A percentile compares a stretch with the other conserved stretches of the same genome.
These are phyloP conservation scores for Drosophila algonquin DNA, from an alignment of 2,888 invertebrate genomes.

Conservation along the genomic window DNA sequence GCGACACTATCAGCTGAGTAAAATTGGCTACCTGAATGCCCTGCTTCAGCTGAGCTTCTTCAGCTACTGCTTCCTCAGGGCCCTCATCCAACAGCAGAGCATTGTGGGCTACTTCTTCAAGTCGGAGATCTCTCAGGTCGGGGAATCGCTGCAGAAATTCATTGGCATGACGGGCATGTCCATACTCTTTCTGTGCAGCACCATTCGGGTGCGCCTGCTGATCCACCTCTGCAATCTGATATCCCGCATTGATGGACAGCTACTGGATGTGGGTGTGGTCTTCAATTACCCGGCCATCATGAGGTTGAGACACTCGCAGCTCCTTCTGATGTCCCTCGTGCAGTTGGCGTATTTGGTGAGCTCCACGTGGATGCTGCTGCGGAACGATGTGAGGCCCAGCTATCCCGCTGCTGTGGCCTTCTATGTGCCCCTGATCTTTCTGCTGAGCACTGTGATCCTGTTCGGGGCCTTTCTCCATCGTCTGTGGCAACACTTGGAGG, in stretches of 20 bases:
- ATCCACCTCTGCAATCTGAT: conserved; percentile 72
- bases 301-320: conserved; percentile 66
- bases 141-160: conserved; percentile 82
- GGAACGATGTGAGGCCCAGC: conserved; percentile 79
- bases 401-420: conserved; percentile 81
- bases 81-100: conserved; percentile 78
- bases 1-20: conserved; percentile 66
- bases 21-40: conserved; percentile 78
- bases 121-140: conserved; percentile 81
- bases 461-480: conserved; percentile 76
- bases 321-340: conserved; percentile 64
- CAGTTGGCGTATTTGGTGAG: conserved; percentile 78
- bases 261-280: conserved; percentile 75
- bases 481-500: conserved; percentile 74
- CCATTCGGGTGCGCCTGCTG: conserved; percentile 66
- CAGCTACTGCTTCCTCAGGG: conserved; percentile 79
- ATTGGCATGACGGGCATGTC: conserved; percentile 80
- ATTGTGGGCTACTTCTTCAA: conserved; percentile 83
- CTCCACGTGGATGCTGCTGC: conserved; percentile 76
- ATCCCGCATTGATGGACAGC: conserved; percentile 63
- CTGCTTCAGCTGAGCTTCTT: conserved; percentile 77
- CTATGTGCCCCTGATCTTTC: conserved; percentile 81
- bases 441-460: conserved; percentile 79
- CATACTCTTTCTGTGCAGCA: conserved; percentile 77
- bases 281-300: conserved; percentile 80